Evolutionary conservation across 1,140 invertebrate species (phyloP).

Genomic region (Drosophila mayri): DNA sequence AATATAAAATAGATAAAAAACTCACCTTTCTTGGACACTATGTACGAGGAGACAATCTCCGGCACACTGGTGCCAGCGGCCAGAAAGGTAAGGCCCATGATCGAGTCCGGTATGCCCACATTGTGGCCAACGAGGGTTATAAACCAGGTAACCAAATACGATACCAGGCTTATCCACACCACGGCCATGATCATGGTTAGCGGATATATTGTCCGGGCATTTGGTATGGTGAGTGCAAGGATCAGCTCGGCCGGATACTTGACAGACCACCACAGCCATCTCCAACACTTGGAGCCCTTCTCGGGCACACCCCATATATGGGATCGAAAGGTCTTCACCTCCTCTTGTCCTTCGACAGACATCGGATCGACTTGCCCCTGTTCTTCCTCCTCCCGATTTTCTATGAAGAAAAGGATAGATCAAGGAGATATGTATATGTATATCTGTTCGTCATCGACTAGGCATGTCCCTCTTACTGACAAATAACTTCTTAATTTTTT

Average conservation of each 20-base stretch:
- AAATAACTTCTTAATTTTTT: background rate
- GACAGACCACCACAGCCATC: constrained; percentile 43
- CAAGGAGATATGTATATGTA: background rate
- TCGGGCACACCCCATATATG: constrained; percentile 25
- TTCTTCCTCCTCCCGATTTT: background rate
- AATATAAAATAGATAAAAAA: background rate
- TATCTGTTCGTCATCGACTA: background rate
- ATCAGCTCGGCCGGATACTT: constrained; percentile 50
- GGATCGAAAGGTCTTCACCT: constrained; percentile 22
- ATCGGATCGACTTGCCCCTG: constrained; percentile 20
- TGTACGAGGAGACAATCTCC: constrained; percentile 92
- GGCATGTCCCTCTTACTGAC: constrained; percentile 18
- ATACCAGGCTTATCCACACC: constrained; percentile 93
- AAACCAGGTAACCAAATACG: constrained; percentile 95
- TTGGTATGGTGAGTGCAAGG: constrained; percentile 62
- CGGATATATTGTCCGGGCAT: constrained; percentile 30
- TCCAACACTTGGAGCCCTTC: background rate
- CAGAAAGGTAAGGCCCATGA: constrained; percentile 92
- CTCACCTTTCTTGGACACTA: constrained; percentile 90
- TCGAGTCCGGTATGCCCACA: constrained; percentile 89
- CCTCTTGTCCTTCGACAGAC: background rate
- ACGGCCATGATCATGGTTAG: constrained; percentile 94
- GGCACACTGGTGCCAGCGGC: constrained; percentile 91
- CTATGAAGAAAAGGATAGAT: background rate
- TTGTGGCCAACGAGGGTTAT: constrained; percentile 95